A percentile compares a stretch with the other conserved stretches of the same genome.
Evolutionary conservation across 2,113 vertebrate species (phyloP).

Genomic region (Tretioscincus oriximinensis): DNA sequence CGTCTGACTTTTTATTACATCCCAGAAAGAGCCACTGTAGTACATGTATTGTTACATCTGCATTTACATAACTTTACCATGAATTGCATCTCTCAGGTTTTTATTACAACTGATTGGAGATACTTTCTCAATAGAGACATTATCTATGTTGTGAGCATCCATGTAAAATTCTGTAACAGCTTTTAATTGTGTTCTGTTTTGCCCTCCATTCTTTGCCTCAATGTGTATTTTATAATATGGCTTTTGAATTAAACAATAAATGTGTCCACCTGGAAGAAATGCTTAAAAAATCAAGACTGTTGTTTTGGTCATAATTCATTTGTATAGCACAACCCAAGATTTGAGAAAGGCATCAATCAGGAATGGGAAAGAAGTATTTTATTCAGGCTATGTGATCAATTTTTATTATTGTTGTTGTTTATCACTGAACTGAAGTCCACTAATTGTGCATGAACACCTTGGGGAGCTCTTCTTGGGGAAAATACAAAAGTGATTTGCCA

Average conservation of each 20-base stretch:
- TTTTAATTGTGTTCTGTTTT: neutral
- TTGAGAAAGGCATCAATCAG: too few relatives aligned
- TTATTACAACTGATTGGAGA: neutral
- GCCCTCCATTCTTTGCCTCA: neutral
- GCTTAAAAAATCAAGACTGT: neutral
- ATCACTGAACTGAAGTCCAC: too few relatives aligned
- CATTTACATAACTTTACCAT: neutral
- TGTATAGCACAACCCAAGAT: neutral
- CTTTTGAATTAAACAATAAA: too few relatives aligned
- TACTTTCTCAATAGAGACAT: neutral
- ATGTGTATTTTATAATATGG: too few relatives aligned
- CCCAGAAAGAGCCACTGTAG: neutral
- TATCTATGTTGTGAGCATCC: neutral
- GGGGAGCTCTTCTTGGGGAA: too few relatives aligned
- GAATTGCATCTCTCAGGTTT: neutral
- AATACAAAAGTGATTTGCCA: too few relatives aligned
- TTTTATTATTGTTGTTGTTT: too few relatives aligned
- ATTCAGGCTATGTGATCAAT: too few relatives aligned
- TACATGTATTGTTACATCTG: slow-evolving; percentile 1
- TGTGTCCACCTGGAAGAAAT: too few relatives aligned
- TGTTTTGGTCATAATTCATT: neutral
- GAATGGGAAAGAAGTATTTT: too few relatives aligned
- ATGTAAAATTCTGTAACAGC: neutral
- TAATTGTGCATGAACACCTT: too few relatives aligned
- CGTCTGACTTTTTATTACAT: slow-evolving; percentile 25